Conservation (phyloP, 37 sponge, comb jelly and placozoan species). For the Dysidea cf. avara region DNA sequence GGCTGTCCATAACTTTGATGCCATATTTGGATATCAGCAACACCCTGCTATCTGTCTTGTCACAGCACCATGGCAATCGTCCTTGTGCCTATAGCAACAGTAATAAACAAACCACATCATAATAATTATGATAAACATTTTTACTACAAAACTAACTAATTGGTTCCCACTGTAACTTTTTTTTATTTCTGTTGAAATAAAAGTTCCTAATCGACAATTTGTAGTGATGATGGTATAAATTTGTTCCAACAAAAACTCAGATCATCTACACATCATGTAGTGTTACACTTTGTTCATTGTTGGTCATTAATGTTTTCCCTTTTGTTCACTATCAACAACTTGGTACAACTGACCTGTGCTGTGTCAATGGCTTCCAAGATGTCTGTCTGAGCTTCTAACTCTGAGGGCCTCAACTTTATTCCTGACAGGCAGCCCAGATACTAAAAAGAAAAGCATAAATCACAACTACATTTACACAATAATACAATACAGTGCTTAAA, state of each 20-base stretch:
- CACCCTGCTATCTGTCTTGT: slow-evolving; percentile 35
- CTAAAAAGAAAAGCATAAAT: slow-evolving; percentile 26
- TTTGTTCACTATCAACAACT: too few species aligned
- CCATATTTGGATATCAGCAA: slow-evolving; percentile 74
- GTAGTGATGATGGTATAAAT: too few species aligned
- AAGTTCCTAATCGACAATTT: too few species aligned
- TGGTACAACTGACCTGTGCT: too few species aligned
- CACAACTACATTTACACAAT: too few species aligned
- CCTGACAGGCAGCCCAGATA: slow-evolving; percentile 35
- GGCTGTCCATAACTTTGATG: slow-evolving; percentile 63
- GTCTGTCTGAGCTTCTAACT: slow-evolving; percentile 22
- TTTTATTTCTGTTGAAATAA: too few species aligned
- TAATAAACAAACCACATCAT: slow-evolving; percentile 1
- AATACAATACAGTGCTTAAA: too few species aligned
- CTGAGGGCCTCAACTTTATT: not conserved
- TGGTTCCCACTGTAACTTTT: too few species aligned
- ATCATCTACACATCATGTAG: too few species aligned
- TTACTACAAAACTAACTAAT: not conserved
- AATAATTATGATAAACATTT: not conserved
- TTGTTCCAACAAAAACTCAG: too few species aligned
- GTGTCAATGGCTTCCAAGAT: slow-evolving; percentile 57
- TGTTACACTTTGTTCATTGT: too few species aligned
- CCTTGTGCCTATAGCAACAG: slow-evolving; percentile 54
- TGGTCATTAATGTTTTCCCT: too few species aligned
- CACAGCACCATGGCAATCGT: slow-evolving; percentile 57